Evolutionary conservation across 2,888 invertebrate species (phyloP).

Genomic region (Eumerus sabulonum): DNA sequence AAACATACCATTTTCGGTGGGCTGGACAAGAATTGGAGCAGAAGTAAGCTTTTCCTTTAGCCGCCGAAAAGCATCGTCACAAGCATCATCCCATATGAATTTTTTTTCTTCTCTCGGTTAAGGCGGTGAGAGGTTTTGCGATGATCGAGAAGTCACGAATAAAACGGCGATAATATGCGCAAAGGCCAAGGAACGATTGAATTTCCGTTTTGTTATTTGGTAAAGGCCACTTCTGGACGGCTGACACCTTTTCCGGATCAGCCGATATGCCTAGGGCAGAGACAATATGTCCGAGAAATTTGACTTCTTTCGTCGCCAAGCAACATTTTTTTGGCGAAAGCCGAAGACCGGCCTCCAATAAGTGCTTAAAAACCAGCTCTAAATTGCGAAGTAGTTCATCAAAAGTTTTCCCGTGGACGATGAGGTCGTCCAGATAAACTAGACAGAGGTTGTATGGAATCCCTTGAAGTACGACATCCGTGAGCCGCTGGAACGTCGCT

Average conservation of each 20-base stretch:
- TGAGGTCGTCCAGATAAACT: conserved; percentile 66
- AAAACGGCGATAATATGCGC: no score
- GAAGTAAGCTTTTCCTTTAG: conserved; percentile 14
- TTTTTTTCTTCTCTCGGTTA: conserved; percentile 19
- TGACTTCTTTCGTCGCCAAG: conserved; percentile 5
- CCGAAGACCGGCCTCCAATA: background rate
- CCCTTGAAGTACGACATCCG: no score
- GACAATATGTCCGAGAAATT: no score
- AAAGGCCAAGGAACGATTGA: no score
- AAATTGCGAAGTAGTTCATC: conserved; percentile 45
- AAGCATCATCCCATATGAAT: no score
- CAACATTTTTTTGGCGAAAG: background rate
- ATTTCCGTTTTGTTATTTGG: no score
- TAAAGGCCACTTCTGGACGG: no score
- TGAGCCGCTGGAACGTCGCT: no score
- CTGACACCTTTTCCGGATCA: no score
- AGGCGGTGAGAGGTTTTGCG: conserved; percentile 7
- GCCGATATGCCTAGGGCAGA: no score
- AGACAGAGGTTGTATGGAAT: no score
- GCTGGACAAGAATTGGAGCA: conserved; percentile 4
- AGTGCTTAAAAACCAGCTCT: conserved; percentile 1
- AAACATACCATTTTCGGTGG: conserved; percentile 18
- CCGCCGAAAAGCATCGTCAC: background rate
- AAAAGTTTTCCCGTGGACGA: conserved; percentile 58
- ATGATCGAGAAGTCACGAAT: conserved; percentile 8